These are phyloP conservation scores for Callitettix versicolor DNA, from an alignment of 1,140 invertebrate species.

Conservation along the genomic window DNA sequence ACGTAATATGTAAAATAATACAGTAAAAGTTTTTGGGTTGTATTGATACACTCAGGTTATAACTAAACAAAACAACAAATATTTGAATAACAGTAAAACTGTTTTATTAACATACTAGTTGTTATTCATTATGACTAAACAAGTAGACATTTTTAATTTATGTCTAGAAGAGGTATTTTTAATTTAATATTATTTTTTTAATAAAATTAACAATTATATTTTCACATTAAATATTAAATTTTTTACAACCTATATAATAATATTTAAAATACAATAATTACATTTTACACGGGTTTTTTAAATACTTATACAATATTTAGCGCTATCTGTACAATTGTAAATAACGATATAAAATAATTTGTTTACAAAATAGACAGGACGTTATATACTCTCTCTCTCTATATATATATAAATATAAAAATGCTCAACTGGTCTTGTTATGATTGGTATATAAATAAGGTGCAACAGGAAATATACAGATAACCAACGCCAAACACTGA, in stretches of 20 bases:
- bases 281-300: constrained; percentile 14
- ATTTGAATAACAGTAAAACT: no score
- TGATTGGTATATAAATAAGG: constrained; percentile 13
- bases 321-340: constrained; percentile 12
- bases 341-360: constrained; percentile 15
- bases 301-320: constrained; percentile 11
- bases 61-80: no score
- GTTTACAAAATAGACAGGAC: constrained; percentile 9
- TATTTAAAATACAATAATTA: constrained; percentile 16
- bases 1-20: no score
- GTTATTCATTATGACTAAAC: no score
- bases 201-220: constrained; percentile 10
- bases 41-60: no score
- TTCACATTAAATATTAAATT: neutral
- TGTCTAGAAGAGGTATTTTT: constrained; percentile 11
- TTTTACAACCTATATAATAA: constrained; percentile 13
- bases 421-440: neutral
- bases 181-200: constrained; percentile 11
- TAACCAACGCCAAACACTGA: constrained; percentile 8
- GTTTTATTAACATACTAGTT: no score
- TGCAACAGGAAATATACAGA: constrained; percentile 5
- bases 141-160: no score
- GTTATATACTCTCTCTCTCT: neutral
- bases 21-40: no score
- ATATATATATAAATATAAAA: neutral